Percentiles rank a stretch among this genome's conserved stretches.
Evolutionary conservation across 2,888 invertebrate species (phyloP).

Genomic region (Oscheius myriophilus): DNA sequence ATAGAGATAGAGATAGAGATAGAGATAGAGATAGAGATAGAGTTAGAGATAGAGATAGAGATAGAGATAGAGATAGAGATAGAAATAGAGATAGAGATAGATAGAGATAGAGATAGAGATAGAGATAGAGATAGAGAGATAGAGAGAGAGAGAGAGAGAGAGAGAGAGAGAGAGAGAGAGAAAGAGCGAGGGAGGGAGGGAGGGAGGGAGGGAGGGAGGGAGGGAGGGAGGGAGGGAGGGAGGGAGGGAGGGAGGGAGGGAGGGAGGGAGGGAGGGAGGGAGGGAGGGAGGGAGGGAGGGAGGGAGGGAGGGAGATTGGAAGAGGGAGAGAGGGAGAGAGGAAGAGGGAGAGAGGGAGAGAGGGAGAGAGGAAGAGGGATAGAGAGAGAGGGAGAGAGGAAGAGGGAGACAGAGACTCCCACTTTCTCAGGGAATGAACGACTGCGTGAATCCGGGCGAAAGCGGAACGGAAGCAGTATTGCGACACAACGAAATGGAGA

Average conservation of each 20-base stretch:
- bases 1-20: not conserved
- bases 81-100: too few species aligned
- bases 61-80: not conserved
- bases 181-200: not conserved
- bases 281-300: not conserved
- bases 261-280: not conserved
- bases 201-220: not conserved
- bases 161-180: conserved; percentile 1
- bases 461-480: too few species aligned
- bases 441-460: not conserved
- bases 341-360: not conserved
- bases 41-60: not conserved
- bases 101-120: too few species aligned
- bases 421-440: not conserved
- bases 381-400: not conserved
- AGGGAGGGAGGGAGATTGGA: not conserved
- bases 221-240: not conserved
- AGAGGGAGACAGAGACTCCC: not conserved
- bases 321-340: not conserved
- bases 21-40: not conserved
- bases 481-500: too few species aligned
- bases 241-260: not conserved
- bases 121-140: not conserved
- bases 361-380: not conserved
- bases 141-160: not conserved